A percentile compares a stretch with the other conserved stretches of the same genome.
Conservation (phyloP, 1,140 invertebrate genomes). For the Metopolophium dirhodum region DNA sequence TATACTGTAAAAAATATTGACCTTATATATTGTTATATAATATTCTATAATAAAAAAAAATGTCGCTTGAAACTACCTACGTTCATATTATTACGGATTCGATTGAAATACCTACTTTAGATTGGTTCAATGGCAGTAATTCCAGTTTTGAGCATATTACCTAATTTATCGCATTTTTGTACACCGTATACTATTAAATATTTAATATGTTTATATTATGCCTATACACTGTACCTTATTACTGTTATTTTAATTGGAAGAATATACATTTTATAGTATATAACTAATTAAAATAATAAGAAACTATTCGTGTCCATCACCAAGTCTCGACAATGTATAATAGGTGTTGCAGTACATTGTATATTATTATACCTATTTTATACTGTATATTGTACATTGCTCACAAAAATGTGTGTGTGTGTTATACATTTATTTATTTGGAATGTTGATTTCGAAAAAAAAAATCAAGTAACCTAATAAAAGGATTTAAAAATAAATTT, state of each 20-base stretch:
- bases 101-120: background rate
- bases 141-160: constrained; percentile 26
- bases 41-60: constrained; percentile 1
- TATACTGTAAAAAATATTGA: constrained; percentile 5
- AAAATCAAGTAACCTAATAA: background rate
- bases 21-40: constrained; percentile 25
- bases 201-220: background rate
- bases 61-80: constrained; percentile 28
- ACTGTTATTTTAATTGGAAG: background rate
- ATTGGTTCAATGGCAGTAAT: constrained; percentile 8
- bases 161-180: background rate
- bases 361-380: no score
- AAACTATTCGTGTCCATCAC: background rate
- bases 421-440: background rate
- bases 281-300: background rate
- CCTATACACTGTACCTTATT: background rate
- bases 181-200: background rate
- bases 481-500: background rate
- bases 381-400: background rate
- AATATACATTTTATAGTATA: background rate
- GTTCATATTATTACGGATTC: background rate
- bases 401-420: background rate
- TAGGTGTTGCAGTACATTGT: no score
- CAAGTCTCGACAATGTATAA: background rate
- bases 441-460: background rate